Conservation (phyloP, 2,797 vertebrate species). For the Microtus obscurus region DNA sequence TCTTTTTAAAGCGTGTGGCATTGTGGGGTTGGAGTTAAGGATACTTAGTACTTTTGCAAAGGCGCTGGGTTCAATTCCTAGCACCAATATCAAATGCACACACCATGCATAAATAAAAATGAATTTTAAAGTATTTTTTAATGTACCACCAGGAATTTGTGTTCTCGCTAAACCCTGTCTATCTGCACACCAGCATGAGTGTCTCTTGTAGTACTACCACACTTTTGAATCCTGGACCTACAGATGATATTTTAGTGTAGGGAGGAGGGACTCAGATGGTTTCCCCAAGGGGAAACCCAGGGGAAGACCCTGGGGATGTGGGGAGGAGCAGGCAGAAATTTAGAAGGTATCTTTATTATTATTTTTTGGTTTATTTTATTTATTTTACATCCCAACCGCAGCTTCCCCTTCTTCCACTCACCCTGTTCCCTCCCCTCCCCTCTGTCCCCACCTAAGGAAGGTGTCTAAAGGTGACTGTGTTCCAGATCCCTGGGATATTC, state of each 20-base stretch:
- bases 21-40: neutral
- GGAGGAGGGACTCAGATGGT: neutral
- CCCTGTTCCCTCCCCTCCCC: neutral
- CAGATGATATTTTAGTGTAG: neutral
- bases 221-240: neutral
- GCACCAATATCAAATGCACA: neutral
- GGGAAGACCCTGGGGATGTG: neutral
- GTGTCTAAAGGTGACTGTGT: neutral
- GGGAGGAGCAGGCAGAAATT: neutral
- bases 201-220: neutral
- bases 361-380: neutral
- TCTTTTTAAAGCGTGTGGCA: neutral
- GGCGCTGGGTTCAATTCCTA: neutral
- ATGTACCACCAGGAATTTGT: neutral
- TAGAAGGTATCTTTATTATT: neutral
- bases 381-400: neutral
- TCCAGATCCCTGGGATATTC: neutral
- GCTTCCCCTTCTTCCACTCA: neutral
- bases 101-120: neutral
- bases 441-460: neutral
- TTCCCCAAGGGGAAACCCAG: neutral
- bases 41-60: neutral
- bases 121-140: neutral
- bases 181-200: neutral
- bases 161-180: neutral